Evolutionary conservation across 2,888 invertebrate genomes (phyloP).

Genomic region (Scaptodrosophila latifasciaeformis): DNA sequence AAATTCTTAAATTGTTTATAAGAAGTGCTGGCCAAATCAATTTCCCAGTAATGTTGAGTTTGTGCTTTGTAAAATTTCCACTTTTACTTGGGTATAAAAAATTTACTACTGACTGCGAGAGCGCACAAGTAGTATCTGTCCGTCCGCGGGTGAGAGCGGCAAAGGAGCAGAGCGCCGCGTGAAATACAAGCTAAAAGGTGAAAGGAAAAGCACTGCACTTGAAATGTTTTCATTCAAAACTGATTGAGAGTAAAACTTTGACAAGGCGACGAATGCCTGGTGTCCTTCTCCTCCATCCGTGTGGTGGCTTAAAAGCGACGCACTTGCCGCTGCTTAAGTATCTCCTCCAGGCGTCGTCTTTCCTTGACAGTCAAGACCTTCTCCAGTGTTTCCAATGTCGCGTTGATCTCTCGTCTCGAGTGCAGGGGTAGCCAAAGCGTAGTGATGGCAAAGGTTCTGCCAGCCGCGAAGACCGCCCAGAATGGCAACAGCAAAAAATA

Average conservation of each 20-base stretch:
- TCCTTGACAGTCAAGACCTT: constrained; percentile 73
- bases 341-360: constrained; percentile 73
- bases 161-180: constrained; percentile 21
- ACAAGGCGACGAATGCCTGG: not conserved
- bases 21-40: no score
- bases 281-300: constrained; percentile 8
- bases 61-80: constrained; percentile 55
- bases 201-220: constrained; percentile 27
- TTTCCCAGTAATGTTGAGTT: no score
- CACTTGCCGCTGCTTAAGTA: constrained; percentile 62
- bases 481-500: not conserved
- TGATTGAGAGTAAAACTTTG: not conserved
- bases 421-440: constrained; percentile 75
- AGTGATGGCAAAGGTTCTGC: constrained; percentile 73
- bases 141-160: not conserved
- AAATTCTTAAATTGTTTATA: no score
- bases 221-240: constrained; percentile 20
- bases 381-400: constrained; percentile 72
- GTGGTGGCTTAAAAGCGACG: constrained; percentile 33
- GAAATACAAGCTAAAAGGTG: constrained; percentile 12
- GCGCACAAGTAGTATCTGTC: constrained; percentile 23
- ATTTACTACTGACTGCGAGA: constrained; percentile 45
- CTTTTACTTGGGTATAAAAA: constrained; percentile 60
- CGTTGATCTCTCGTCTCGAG: constrained; percentile 74
- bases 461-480: not conserved